Conservation (phyloP, 2,888 invertebrate species). For the Drosophila affinis region DNA sequence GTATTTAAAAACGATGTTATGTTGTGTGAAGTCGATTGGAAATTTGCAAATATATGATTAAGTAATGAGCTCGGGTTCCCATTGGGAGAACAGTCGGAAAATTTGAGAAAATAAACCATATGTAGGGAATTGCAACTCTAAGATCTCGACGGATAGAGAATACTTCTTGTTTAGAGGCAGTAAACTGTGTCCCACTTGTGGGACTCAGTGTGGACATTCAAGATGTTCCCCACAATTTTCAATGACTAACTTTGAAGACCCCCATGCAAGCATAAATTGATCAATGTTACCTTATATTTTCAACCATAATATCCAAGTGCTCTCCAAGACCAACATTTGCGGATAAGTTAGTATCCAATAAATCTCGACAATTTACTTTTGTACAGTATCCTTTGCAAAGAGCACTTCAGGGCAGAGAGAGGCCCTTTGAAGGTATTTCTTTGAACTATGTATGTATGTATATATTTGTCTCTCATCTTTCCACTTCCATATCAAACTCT, state of each 20-base stretch:
- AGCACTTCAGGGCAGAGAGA: neutral
- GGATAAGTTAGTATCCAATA: neutral
- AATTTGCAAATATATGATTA: conserved; percentile 48
- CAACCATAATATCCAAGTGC: neutral
- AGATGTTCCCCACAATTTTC: too few relatives aligned
- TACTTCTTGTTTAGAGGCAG: too few relatives aligned
- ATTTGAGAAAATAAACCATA: neutral
- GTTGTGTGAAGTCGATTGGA: conserved; percentile 65
- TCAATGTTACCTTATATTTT: neutral
- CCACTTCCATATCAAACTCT: neutral
- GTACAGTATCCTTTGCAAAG: neutral
- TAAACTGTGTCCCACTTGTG: too few relatives aligned
- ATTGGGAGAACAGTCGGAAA: neutral
- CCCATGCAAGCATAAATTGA: too few relatives aligned
- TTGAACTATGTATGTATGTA: neutral
- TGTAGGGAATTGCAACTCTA: neutral
- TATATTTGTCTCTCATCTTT: neutral
- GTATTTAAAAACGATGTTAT: conserved; percentile 45
- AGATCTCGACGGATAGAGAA: neutral
- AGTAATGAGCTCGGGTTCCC: neutral
- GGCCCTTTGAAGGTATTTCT: neutral
- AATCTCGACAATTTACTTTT: neutral
- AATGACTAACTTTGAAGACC: too few relatives aligned
- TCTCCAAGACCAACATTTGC: neutral
- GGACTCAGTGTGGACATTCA: too few relatives aligned